These are phyloP conservation scores for Cylindroiulus punctatus DNA, from an alignment of 2,888 invertebrate genomes.

Conservation along the genomic window DNA sequence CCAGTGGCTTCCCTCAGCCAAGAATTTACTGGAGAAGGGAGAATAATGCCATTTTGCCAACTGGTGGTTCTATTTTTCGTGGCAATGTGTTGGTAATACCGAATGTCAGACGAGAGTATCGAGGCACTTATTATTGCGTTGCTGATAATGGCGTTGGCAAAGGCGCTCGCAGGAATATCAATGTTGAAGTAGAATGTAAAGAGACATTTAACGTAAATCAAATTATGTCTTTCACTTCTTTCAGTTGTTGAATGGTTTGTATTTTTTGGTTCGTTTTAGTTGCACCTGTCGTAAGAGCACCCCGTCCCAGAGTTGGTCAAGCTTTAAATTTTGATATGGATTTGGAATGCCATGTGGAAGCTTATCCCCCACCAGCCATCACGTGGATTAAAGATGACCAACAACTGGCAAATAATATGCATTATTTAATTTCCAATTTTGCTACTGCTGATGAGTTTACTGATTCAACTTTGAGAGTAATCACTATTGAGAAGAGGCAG, in stretches of 20 bases:
- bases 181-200: constrained; percentile 76
- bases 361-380: constrained; percentile 93
- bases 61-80: constrained; percentile 77
- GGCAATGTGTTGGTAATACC: constrained; percentile 83
- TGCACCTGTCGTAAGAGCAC: constrained; percentile 81
- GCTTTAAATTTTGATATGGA: constrained; percentile 95
- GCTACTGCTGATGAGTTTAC: constrained; percentile 92
- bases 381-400: constrained; percentile 86
- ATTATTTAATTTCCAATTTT: constrained; percentile 88
- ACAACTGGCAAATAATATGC: constrained; percentile 86
- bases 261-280: constrained; percentile 64
- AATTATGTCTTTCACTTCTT: not conserved
- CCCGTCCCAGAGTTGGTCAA: constrained; percentile 81
- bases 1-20: constrained; percentile 85
- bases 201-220: not conserved
- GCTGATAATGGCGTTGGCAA: constrained; percentile 66
- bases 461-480: constrained; percentile 86
- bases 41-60: constrained; percentile 90
- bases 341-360: constrained; percentile 92
- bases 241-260: not conserved
- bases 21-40: constrained; percentile 89
- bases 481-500: constrained; percentile 90
- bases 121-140: constrained; percentile 93
- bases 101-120: constrained; percentile 83
- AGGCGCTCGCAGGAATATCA: constrained; percentile 76